A percentile compares a stretch with the other conserved stretches of the same genome.
phyloP scores from a whole-genome alignment of 2,113 vertebrate genomes.

The Ornithorhynchus anatinus region DNA sequence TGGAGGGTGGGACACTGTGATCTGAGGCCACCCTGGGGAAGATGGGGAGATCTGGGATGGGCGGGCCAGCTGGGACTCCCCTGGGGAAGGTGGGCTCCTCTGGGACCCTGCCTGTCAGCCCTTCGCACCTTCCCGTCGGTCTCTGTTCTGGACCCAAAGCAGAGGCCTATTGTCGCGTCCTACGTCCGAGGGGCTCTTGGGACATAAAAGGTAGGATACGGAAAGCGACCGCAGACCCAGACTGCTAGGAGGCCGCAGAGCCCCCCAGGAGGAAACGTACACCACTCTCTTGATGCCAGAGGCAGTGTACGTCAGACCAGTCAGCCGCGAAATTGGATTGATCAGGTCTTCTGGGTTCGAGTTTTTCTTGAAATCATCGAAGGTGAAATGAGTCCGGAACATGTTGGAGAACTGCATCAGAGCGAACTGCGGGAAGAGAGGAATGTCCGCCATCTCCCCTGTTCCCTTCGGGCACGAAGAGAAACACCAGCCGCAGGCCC shows the following conservation, averaged over 20 bases:
- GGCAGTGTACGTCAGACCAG: conserved; percentile 34
- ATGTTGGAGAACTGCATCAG: conserved; percentile 52
- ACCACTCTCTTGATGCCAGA: conserved; percentile 42
- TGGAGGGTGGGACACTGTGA: no score
- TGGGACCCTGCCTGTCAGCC: no score
- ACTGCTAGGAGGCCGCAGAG: background rate
- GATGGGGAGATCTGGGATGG: no score
- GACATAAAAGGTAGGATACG: no score
- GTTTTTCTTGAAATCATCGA: conserved; percentile 2
- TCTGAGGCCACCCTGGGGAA: no score
- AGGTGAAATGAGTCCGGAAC: conserved; percentile 48
- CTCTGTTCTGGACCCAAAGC: no score
- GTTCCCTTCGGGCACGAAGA: no score
- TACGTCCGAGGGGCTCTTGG: background rate
- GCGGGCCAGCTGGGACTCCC: no score
- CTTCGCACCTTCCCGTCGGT: no score
- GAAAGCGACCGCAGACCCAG: no score
- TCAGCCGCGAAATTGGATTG: background rate
- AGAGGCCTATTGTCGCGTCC: no score
- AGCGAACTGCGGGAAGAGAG: conserved; percentile 54
- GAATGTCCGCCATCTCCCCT: background rate
- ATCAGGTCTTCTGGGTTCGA: background rate
- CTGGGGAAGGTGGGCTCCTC: no score
- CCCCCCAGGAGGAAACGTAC: conserved; percentile 24
- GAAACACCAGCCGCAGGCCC: background rate